Percentiles rank a stretch among this genome's conserved stretches.
These are phyloP conservation scores for Dasyurus viverrinus DNA, from an alignment of 2,113 vertebrate genomes.

Conservation along the genomic window DNA sequence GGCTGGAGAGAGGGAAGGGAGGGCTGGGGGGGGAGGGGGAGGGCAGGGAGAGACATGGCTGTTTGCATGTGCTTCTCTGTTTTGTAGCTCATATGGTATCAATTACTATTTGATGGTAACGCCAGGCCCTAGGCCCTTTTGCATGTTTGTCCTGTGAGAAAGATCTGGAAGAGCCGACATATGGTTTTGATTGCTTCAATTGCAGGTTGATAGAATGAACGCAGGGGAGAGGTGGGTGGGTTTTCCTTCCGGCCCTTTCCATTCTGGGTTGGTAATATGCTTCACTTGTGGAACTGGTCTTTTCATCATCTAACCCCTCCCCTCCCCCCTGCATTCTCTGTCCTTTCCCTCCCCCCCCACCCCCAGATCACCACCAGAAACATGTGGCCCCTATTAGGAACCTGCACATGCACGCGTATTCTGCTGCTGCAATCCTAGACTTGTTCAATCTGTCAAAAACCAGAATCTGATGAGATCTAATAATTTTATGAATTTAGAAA, in stretches of 20 bases:
- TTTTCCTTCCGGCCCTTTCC: conserved; percentile 94
- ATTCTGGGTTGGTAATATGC: conserved; percentile 82
- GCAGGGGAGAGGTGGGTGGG: conserved; percentile 92
- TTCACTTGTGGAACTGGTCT: conserved; percentile 83
- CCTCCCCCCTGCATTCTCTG: conserved; percentile 45
- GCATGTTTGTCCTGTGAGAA: conserved; percentile 89
- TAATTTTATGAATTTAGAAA: conserved; percentile 13
- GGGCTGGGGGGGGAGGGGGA: conserved; percentile 41
- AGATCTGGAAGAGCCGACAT: conserved; percentile 90
- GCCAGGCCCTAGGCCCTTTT: conserved; percentile 86
- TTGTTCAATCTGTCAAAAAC: conserved; percentile 69
- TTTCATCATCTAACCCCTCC: conserved; percentile 83
- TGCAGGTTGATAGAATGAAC: conserved; percentile 96
- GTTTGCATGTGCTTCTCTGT: conserved; percentile 79
- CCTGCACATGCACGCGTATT: conserved; percentile 68
- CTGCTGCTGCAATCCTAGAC: conserved; percentile 78
- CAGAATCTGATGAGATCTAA: conserved; percentile 56
- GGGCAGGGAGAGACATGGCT: conserved; percentile 62
- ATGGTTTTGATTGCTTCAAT: conserved; percentile 93
- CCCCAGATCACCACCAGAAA: conserved; percentile 71
- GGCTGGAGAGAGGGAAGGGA: conserved; percentile 64
- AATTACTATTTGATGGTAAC: conserved; percentile 92
- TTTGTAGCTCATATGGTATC: conserved; percentile 91
- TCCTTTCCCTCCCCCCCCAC: conserved; percentile 47
- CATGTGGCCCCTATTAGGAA: conserved; percentile 89